phyloP scores from a whole-genome alignment of 2,888 invertebrate species.

The Drosophila merina region DNA sequence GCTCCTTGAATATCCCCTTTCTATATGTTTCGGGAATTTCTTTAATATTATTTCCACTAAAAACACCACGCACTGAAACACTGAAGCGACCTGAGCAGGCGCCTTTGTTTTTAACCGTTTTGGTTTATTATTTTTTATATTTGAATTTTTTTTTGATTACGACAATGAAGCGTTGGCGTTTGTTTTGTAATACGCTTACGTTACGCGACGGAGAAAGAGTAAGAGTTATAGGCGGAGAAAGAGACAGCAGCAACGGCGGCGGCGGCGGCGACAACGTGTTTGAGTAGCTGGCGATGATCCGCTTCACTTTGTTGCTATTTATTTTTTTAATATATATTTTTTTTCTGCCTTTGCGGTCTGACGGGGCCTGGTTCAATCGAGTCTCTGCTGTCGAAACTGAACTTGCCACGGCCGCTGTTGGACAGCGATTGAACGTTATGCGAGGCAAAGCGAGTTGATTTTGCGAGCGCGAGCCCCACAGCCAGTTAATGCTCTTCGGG shows the following conservation, averaged over 20 bases:
- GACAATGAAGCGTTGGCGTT: conserved; percentile 40
- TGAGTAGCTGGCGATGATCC: conserved; percentile 43
- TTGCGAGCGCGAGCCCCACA: conserved; percentile 7
- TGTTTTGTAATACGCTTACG: conserved; percentile 76
- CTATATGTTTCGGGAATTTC: conserved; percentile 7
- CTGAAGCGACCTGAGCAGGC: not conserved
- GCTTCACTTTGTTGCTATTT: conserved; percentile 42
- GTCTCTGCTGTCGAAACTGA: conserved; percentile 30
- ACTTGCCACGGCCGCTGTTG: conserved; percentile 79
- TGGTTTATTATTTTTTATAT: conserved; percentile 5
- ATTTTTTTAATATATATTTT: conserved; percentile 6
- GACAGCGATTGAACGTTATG: conserved; percentile 69
- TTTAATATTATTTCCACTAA: conserved; percentile 20
- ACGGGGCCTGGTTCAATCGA: conserved; percentile 10
- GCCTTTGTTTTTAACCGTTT: conserved; percentile 9
- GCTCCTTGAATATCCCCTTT: conserved; percentile 7
- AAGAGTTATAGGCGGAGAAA: conserved; percentile 9
- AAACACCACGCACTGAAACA: conserved; percentile 20
- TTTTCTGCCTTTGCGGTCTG: conserved; percentile 5
- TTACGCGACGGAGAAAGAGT: conserved; percentile 58
- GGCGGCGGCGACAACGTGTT: conserved; percentile 55
- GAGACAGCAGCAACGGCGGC: conserved; percentile 11
- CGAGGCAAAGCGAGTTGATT: not conserved
- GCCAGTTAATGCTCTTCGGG: conserved; percentile 1
- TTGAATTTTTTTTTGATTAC: conserved; percentile 26